Base-by-base conservation (phyloP, 2,888 invertebrate species). In the Lamellibrachia columna region DNA sequence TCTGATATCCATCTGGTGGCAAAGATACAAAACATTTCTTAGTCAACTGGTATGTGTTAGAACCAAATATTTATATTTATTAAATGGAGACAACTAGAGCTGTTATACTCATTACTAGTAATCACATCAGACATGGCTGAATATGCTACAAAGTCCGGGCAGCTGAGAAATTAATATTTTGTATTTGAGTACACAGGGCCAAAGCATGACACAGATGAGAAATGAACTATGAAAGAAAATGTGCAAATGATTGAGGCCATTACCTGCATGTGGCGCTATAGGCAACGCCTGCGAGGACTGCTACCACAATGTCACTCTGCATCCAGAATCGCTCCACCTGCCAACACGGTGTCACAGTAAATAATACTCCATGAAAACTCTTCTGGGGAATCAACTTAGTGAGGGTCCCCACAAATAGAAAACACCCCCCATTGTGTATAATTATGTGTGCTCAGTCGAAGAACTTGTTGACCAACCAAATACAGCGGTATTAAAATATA, bases 281-380 rank as follows among this genome's bases (percentile, higher is more conserved):
- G 8, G 95, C 95, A 55, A 95, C 92, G 90, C 95, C 94, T 52
- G 95, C 95, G 60, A 96, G 92, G 11, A 95, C 92, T 15, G 94
- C 94, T 52, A 96, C 53, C 11, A 96, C 94, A 53, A 95, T 92
- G 93, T 96, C 95, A 94, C 94, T 94, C 94, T 96, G 96, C 94
- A 96, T 95, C 96, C 96, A 96, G 93, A 96, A 96, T 91, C 96
- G 94, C 93, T 96, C 96, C 53, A 96, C 95, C 96, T 96, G 93
- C 6, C 28, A 53, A 92, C 52, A 90, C 8, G 6, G 52, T 53
- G 9, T 40, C 6, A 60, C 28, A 75, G 75, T 75, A 22, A 75
- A 15, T 40, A 40, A 40, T 40, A 40, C 40, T 11, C 2, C 75
- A 11, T 15, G 15, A 75, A 15, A 75, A 6, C 6, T 15, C n/a